Base-by-base conservation (phyloP, 2,888 invertebrate species). In the Ormyrus thymus region DNA sequence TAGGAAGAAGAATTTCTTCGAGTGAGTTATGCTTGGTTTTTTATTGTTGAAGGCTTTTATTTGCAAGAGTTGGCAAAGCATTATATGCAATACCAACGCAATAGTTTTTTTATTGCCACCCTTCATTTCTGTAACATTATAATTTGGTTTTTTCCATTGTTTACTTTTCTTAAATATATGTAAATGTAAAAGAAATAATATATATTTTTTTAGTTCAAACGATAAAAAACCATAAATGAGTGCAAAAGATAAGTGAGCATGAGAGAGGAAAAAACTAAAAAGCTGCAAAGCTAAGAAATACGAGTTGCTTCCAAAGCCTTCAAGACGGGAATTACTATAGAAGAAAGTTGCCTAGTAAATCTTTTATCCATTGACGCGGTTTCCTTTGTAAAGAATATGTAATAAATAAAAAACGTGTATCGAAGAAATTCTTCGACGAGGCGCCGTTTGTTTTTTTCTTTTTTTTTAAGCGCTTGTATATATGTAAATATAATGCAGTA, bases 401-500 rank as follows among this genome's bases (percentile, higher is more conserved):
- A 79, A 81, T 81, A 61, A 51, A 55, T 45, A 48, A 53, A 71
- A 74, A 69, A 58, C 50, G 70, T 70, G 50, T 77, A 71, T 69
- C 76, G 77, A 80, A 56, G 78, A 79, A 80, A 80, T 78, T 80
- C 73, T 82, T 80, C 77, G 71, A 73, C 53, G 29, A 76, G 71
- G 81, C 76, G 78, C 76, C 72, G 69, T 80, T 80, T 74, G 48
- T 77, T 75, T 69, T 72, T 81, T 78, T 62, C 56, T 72, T 70
- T 66, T 71, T 80, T 81, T 80, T 76, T 75, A 81, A 86, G 80
- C 85, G 80, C 76, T 84, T 90, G 89, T 90, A 90, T 64, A 90
- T 90, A 89, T 90, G 89, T 89, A 90, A 87, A 90, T 90, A 90
- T 81, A 70, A 72, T 79, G 73, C 76, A 84, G 82, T 87, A 87